Percentiles rank a stretch among this genome's conserved stretches.
Conservation (phyloP, 2,888 invertebrate genomes). For the Plagodis dolabraria region DNA sequence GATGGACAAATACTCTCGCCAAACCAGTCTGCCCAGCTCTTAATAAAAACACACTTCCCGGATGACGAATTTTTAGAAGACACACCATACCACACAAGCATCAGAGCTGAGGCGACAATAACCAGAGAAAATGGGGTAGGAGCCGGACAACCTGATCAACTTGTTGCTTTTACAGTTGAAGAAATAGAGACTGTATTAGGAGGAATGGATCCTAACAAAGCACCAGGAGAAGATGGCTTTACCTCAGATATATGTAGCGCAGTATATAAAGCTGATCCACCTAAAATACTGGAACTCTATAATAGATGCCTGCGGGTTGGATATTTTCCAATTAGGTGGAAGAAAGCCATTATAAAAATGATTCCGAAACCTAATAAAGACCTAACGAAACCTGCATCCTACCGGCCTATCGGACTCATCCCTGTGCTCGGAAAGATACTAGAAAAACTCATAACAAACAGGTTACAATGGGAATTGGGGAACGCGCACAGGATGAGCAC, state of each 20-base stretch:
- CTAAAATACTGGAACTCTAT: neutral
- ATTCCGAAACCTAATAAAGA: constrained; percentile 1
- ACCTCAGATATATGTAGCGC: neutral
- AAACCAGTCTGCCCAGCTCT: neutral
- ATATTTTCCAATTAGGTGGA: neutral
- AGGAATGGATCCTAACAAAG: neutral
- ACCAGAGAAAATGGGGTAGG: no score
- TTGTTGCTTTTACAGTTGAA: no score
- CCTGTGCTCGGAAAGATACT: constrained; percentile 5
- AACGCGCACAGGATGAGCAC: neutral
- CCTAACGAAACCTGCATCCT: neutral
- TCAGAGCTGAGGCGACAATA: neutral
- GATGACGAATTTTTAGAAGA: no score
- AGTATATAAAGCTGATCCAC: neutral
- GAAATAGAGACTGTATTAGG: neutral
- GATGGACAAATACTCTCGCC: neutral
- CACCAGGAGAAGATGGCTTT: neutral
- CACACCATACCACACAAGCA: no score
- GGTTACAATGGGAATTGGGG: neutral
- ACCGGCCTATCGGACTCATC: neutral
- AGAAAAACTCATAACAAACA: neutral
- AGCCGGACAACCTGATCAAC: no score
- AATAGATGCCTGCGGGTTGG: constrained; percentile 1
- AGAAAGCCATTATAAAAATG: neutral
- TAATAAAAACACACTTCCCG: no score